phyloP scores from a whole-genome alignment of 2,888 invertebrate species.

The Synergus umbraculus region DNA sequence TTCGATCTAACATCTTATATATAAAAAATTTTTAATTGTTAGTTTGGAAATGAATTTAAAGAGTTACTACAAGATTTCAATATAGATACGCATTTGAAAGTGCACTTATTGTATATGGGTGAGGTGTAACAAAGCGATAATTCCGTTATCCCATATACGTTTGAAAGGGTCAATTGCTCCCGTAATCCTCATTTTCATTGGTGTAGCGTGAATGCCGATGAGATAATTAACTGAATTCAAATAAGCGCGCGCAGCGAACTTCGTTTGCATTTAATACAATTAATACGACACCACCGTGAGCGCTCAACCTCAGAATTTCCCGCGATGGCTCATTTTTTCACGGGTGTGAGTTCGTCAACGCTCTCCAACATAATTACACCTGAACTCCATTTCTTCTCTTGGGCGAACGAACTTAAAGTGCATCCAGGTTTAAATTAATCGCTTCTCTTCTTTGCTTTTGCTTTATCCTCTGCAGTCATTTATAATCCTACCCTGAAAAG shows the following conservation, averaged over 20 bases:
- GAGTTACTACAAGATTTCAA: no score
- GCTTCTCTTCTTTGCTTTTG: neutral
- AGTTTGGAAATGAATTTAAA: no score
- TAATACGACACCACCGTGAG: neutral
- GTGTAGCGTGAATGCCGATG: constrained; percentile 25
- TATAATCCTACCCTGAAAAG: neutral
- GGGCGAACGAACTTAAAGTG: neutral
- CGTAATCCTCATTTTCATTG: constrained; percentile 41
- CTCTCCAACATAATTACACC: constrained; percentile 14
- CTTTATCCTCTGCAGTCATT: neutral
- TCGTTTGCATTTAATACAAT: constrained; percentile 36
- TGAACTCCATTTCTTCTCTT: constrained; percentile 11
- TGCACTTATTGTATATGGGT: neutral
- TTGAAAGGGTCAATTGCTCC: constrained; percentile 23
- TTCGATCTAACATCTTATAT: no score
- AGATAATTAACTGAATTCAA: constrained; percentile 45
- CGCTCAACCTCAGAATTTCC: neutral
- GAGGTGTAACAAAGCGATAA: constrained; percentile 23
- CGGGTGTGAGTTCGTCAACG: neutral
- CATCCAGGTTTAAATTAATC: constrained; percentile 4
- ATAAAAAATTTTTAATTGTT: no score
- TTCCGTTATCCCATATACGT: constrained; percentile 13
- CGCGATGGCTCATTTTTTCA: neutral
- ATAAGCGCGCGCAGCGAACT: constrained; percentile 39
- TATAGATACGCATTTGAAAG: neutral